phyloP scores from a whole-genome alignment of 2,797 vertebrate species.

The Oreonectes daqikongensis region DNA sequence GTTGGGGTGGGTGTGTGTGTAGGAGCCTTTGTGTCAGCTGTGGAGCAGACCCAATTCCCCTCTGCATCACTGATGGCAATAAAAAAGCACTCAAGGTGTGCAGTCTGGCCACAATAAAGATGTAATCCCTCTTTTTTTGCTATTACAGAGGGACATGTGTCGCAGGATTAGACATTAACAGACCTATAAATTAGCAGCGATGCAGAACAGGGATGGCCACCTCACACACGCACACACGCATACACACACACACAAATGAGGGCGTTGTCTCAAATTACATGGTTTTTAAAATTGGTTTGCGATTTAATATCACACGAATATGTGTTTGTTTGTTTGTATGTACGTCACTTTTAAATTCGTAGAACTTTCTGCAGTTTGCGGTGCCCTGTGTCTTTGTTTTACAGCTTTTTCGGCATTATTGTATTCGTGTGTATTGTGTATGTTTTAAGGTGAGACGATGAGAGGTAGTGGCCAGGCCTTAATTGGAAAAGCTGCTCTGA shows the following conservation, averaged over 20 bases:
- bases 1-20: constrained; percentile 77
- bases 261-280: constrained; percentile 1
- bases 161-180: constrained; percentile 26
- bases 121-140: constrained; percentile 45
- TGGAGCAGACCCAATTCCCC: constrained; percentile 63
- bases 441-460: constrained; percentile 24
- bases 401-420: background rate
- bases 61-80: constrained; percentile 59
- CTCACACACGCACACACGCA: background rate
- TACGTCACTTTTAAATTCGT: constrained; percentile 8
- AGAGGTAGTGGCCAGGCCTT: constrained; percentile 30
- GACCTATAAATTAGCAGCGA: constrained; percentile 24
- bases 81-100: constrained; percentile 63
- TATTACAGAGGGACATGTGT: constrained; percentile 25
- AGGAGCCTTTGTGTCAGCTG: constrained; percentile 72
- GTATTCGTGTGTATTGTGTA: constrained; percentile 1
- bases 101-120: constrained; percentile 55
- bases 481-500: constrained; percentile 40
- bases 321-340: background rate
- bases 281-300: background rate
- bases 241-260: background rate
- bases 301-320: background rate
- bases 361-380: background rate
- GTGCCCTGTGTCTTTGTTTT: too few species aligned
- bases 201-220: background rate